Base-by-base conservation (phyloP, 2,888 invertebrate species). In the Zele albiditarsus region DNA sequence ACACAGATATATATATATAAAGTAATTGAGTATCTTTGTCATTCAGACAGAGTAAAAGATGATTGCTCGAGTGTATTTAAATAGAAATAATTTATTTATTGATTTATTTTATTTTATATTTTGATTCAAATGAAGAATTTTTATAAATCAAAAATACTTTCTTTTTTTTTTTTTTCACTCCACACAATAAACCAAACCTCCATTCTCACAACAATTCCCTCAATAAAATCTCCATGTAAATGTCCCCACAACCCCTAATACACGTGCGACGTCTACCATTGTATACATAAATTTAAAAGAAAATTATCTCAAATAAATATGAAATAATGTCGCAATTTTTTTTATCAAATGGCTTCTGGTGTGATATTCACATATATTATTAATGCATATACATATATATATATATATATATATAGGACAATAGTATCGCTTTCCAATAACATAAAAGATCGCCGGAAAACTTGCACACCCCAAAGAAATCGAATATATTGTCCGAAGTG, bases 371-470 rank as follows among this genome's bases (percentile, higher is more conserved):
- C 60, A 27, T 28, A 25, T 27, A 38, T 38, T 53, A 20, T 70
- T 27, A 42, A 60, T 58, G 38, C 42, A 71, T 60, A 57, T 23
- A 58, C 46, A 42, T 71, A 14, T 42, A 71, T 58, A 28, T 60
- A 28, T 60, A 27, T 60, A 60, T 60, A 16, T 60, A 71, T 53
- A 23, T 16, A 73, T 85, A 81, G 85, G 82, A 85, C 83, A 85
- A 85, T 82, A 83, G 83, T 84, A 86, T 86, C 84, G 84, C 83
- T 86, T 85, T 85, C 86, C 85, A 81, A 85, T 85, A 85, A 82
- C 81, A 84, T 82, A 82, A 77, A 80, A 78, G 77, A 75, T 57
- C 65, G 10, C 20, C 8, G 5, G 62, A 71, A 65, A 25, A 76
- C 76, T 63, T 46, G 65, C 42, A 71, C 63, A 57, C 67, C 63